Conservation (phyloP, 2,113 vertebrate species). For the Megalops atlanticus region DNA sequence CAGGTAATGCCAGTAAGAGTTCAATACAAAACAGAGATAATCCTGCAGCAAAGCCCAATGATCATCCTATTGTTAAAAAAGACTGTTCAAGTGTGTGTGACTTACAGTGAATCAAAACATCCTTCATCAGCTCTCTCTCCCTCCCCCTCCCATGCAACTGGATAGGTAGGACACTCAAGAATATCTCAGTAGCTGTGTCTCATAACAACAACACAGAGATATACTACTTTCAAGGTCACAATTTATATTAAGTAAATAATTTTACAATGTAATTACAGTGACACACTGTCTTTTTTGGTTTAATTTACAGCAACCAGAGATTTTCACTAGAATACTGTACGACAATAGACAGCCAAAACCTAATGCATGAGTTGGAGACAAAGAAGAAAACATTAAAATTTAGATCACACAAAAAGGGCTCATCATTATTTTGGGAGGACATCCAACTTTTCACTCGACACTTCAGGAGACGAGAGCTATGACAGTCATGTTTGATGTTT, state of each 20-base stretch:
- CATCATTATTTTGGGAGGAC: background rate
- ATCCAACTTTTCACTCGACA: background rate
- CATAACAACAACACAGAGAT: too few relatives aligned
- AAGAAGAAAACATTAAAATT: conserved; percentile 5
- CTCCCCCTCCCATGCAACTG: background rate
- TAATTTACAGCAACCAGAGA: background rate
- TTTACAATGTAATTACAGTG: too few relatives aligned
- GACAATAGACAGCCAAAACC: background rate
- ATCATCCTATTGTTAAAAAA: background rate
- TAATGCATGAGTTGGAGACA: background rate
- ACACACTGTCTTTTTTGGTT: background rate
- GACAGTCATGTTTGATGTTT: background rate
- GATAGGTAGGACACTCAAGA: too few relatives aligned
- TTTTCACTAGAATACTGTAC: background rate
- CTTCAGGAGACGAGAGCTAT: background rate
- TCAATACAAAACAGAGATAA: background rate
- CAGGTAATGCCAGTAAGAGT: background rate
- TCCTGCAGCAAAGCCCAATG: background rate
- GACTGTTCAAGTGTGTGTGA: background rate
- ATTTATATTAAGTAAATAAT: background rate
- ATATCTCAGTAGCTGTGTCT: too few relatives aligned
- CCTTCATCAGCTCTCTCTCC: background rate
- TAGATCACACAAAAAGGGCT: conserved; percentile 12
- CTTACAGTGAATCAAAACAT: background rate
- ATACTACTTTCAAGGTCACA: background rate